Conservation (phyloP, 2,113 vertebrate genomes). For the Otocyon megalotis region DNA sequence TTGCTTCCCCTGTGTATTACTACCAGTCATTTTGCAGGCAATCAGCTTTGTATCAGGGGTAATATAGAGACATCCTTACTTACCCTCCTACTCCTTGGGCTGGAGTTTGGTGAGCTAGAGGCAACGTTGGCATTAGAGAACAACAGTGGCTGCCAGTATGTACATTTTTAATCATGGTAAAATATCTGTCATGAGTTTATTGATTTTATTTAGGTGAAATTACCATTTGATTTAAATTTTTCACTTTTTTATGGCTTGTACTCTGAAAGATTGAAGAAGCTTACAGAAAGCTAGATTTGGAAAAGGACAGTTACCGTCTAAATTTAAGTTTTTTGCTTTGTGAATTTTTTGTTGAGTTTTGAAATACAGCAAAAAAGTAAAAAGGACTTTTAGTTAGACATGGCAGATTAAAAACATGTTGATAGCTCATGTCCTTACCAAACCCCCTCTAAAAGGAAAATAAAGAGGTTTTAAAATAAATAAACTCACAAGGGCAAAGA, state of each 20-base stretch:
- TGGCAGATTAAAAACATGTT: not conserved
- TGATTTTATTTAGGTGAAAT: constrained; percentile 58
- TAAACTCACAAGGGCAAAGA: not conserved
- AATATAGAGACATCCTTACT: not conserved
- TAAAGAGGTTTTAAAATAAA: not conserved
- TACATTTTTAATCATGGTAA: constrained; percentile 31
- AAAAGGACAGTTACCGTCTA: constrained; percentile 20
- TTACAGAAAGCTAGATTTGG: constrained; percentile 15
- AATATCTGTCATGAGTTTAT: constrained; percentile 29
- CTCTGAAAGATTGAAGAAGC: not conserved
- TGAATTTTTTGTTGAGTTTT: not conserved
- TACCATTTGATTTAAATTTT: not conserved
- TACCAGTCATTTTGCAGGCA: not conserved
- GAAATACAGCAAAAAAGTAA: not conserved
- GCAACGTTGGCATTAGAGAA: not conserved
- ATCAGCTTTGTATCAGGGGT: no score
- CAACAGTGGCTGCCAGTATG: not conserved
- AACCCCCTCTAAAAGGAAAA: not conserved
- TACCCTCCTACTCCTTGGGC: no score
- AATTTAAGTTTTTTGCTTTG: constrained; percentile 21
- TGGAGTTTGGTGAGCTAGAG: not conserved
- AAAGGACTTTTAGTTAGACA: not conserved
- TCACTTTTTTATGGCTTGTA: not conserved
- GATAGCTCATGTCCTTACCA: not conserved
- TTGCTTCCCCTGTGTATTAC: not conserved